These are phyloP conservation scores for Todus mexicanus DNA, from an alignment of 2,797 vertebrate species.

Conservation along the genomic window DNA sequence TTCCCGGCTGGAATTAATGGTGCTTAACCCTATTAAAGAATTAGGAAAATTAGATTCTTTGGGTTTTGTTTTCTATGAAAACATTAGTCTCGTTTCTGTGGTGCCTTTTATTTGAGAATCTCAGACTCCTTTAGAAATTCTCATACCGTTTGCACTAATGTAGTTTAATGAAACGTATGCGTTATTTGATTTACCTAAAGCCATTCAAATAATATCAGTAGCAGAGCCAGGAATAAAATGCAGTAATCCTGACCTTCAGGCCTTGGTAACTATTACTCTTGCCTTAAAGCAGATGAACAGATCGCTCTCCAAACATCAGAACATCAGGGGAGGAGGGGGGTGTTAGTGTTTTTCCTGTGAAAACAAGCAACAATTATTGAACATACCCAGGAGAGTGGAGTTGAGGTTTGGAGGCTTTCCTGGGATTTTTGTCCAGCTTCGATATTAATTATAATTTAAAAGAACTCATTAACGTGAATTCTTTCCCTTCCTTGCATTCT, in stretches of 20 bases:
- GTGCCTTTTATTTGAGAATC: not conserved
- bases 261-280: not conserved
- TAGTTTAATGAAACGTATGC: not conserved
- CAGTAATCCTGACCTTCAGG: not conserved
- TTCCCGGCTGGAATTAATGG: slow-evolving; percentile 27
- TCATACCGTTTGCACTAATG: not conserved
- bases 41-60: not conserved
- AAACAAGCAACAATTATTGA: not conserved
- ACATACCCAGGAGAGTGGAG: not conserved
- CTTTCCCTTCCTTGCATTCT: not conserved
- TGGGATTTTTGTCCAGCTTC: not conserved
- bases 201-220: not conserved
- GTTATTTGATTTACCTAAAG: not conserved
- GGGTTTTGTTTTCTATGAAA: not conserved
- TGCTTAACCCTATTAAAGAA: slow-evolving; percentile 18
- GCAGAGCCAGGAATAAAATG: not conserved
- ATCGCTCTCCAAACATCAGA: not conserved
- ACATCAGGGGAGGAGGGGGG: rapidly evolving
- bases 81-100: not conserved
- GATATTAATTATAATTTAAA: not conserved
- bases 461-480: not conserved
- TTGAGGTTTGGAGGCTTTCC: not conserved
- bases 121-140: not conserved
- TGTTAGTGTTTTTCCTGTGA: not conserved
- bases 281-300: slow-evolving; percentile 18